Conservation (phyloP, 2,797 vertebrate species). For the Dromococcyx pavoninus region DNA sequence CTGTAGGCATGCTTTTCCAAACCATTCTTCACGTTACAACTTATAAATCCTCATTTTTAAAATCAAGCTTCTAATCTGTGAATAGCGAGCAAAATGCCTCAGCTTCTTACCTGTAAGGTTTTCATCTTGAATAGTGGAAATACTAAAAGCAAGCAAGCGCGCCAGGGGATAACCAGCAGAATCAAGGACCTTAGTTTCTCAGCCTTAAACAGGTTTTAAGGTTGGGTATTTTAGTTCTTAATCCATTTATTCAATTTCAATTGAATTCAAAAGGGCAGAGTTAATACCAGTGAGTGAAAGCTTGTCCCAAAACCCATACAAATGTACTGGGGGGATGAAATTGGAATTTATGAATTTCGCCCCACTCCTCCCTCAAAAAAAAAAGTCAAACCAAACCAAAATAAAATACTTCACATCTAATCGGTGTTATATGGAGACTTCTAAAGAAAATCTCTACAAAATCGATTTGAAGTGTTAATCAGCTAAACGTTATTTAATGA, state of each 20-base stretch:
- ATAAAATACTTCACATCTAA: not conserved
- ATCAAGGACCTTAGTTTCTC: not conserved
- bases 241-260: not conserved
- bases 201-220: not conserved
- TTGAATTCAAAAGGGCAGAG: not conserved
- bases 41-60: not conserved
- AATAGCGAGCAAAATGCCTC: not conserved
- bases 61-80: not conserved
- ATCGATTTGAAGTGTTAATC: not conserved
- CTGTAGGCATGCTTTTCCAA: not conserved
- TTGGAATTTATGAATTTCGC: not conserved
- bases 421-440: not conserved
- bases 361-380: too few relatives aligned
- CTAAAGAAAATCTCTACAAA: not conserved
- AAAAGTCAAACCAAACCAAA: not conserved
- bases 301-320: not conserved
- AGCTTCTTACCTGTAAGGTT: not conserved
- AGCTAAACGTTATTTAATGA: not conserved
- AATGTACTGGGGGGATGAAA: not conserved
- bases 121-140: not conserved
- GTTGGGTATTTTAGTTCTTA: not conserved
- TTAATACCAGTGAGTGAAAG: constrained; percentile 2
- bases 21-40: not conserved
- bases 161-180: not conserved
- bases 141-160: not conserved